Evolutionary conservation across 2,797 vertebrate species (phyloP).

Genomic region (Naso thynnoides): DNA sequence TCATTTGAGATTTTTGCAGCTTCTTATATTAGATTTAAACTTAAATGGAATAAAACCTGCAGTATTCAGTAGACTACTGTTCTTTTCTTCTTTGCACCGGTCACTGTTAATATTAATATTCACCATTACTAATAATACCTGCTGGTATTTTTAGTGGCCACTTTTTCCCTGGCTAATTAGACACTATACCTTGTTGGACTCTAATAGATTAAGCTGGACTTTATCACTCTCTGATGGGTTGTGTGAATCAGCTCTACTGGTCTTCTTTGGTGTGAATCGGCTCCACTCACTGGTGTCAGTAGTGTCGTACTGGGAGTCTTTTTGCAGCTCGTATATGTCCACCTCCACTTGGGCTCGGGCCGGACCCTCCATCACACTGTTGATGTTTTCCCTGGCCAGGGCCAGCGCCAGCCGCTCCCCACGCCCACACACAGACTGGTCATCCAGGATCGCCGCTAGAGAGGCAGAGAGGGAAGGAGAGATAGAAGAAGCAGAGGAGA

Average conservation of each 20-base stretch:
- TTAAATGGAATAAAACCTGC: slow-evolving; percentile 25
- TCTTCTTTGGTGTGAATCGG: slow-evolving; percentile 1
- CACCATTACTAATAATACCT: slow-evolving; percentile 37
- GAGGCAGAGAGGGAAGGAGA: slow-evolving; percentile 31
- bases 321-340: slow-evolving; percentile 95
- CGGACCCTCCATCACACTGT: slow-evolving; percentile 90
- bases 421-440: slow-evolving; percentile 94
- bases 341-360: slow-evolving; percentile 91
- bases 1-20: slow-evolving; percentile 34
- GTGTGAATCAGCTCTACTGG: slow-evolving; percentile 17
- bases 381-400: slow-evolving; percentile 94
- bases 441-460: slow-evolving; percentile 93
- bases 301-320: slow-evolving; percentile 96
- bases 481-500: slow-evolving; percentile 13
- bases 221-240: slow-evolving; percentile 29
- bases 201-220: slow-evolving; percentile 29
- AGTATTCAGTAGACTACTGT: not conserved
- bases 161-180: slow-evolving; percentile 40
- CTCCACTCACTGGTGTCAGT: slow-evolving; percentile 93
- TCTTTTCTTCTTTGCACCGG: slow-evolving; percentile 20
- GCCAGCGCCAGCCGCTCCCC: slow-evolving; percentile 93
- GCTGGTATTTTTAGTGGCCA: slow-evolving; percentile 24
- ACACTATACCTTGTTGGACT: slow-evolving; percentile 12
- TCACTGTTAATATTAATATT: slow-evolving; percentile 41
- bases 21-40: slow-evolving; percentile 14